Base-by-base conservation (phyloP, 1,140 invertebrate genomes). In the Nephotettix cincticeps region DNA sequence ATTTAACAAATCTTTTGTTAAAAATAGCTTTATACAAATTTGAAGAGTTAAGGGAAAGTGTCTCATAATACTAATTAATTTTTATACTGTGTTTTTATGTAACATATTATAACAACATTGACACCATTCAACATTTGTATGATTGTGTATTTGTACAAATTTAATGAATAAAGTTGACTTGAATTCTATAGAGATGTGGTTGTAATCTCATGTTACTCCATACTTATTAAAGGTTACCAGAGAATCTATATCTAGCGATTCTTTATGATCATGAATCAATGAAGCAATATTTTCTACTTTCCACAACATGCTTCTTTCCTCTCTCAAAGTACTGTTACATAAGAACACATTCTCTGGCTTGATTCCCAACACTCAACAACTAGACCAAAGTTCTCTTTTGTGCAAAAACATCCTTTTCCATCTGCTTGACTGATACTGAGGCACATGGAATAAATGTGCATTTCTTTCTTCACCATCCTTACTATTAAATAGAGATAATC, bases 151-250 rank as follows among this genome's bases (percentile, higher is more conserved):
- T n/a, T n/a, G n/a, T n/a, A n/a, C n/a, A n/a, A n/a, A n/a, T n/a
- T n/a, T n/a, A n/a, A n/a, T n/a, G n/a, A n/a, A n/a, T n/a, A n/a
- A n/a, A n/a, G n/a, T n/a, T n/a, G n/a, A n/a, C n/a, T n/a, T n/a
- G n/a, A n/a, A n/a, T n/a, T n/a, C n/a, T 71, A 94, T 86, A 56
- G 93, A 89, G 72, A 87, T 89, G 80, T 98, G 97, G 84, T 98
- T 98, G 28, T 85, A 83, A 83, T 99, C 96, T 9, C 89, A 87
- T 76, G 93, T 96, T 2, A 98, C 89, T 61, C 97, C 96, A 78
- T 90, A 83, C 77, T 89, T 88, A 82, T 98, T 96, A 85, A 98
- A 98, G 36, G 96, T 97, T 47, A 98, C 87, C 66, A 97, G 70
- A 77, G 91, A 90, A 77, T 94, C 89, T 76, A 95, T 92, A 78